Percentiles rank a stretch among this genome's conserved stretches.
These are phyloP conservation scores for Eptesicus fuscus DNA, from an alignment of 2,113 vertebrate species.

Conservation along the genomic window DNA sequence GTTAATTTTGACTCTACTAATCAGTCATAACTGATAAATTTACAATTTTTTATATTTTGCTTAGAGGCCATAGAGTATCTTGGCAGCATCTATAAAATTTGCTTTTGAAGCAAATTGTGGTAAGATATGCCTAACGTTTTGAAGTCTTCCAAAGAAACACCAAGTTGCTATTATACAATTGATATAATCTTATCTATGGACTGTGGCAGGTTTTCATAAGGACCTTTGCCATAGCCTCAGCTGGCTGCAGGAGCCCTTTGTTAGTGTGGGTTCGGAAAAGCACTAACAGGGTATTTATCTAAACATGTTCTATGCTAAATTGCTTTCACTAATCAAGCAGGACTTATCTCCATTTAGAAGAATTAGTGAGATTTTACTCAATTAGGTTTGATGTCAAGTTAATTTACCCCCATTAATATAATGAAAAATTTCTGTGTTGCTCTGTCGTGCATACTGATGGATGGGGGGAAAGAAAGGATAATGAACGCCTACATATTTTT, in stretches of 20 bases:
- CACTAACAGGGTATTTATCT: conserved; percentile 33
- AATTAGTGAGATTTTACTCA: conserved; percentile 72
- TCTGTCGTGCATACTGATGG: not conserved
- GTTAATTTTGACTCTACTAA: not conserved
- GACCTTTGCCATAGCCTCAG: accelerated
- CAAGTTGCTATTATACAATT: not conserved
- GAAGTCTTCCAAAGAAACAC: not conserved
- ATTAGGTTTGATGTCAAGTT: conserved; percentile 70
- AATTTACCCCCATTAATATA: conserved; percentile 58
- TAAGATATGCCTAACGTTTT: not conserved
- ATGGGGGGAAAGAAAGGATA: not conserved
- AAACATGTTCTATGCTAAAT: conserved; percentile 47
- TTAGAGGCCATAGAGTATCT: not conserved
- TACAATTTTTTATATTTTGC: not conserved
- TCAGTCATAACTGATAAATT: not conserved
- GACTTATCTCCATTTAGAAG: conserved; percentile 61
- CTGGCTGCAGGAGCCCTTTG: not conserved
- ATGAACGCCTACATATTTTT: conserved; percentile 34
- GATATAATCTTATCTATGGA: not conserved
- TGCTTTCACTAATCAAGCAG: conserved; percentile 66
- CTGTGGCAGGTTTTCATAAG: not conserved
- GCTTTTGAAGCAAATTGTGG: not conserved
- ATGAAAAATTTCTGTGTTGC: conserved; percentile 53
- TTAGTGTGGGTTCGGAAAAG: conserved; percentile 1
- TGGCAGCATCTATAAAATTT: not conserved